Evolutionary conservation across 2,113 vertebrate genomes (phyloP), one percentile per base, ranked within the genome.

Genomic region (Ictidomys tridecemlineatus): DNA sequence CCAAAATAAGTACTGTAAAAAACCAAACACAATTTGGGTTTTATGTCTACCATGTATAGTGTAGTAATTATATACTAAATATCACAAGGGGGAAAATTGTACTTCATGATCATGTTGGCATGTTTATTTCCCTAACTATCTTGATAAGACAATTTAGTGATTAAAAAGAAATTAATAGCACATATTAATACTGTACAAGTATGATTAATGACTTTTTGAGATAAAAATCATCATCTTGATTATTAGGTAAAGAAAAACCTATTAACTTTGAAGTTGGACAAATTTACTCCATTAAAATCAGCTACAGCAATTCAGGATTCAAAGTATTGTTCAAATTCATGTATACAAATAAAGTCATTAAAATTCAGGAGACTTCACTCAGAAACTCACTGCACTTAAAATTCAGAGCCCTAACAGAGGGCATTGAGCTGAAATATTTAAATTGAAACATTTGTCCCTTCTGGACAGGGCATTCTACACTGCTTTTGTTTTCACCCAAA

Each of bases 271-370:
- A 97, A 89, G 37, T 70, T 95, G 96, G 91, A 67, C 45, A 94
- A 86, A 94, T 94, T 92, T 90, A 70, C 89, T 96, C 70, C 79
- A 93, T 89, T 95, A 94, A 97, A 97, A 91, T 91, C 86, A 96
- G 88, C 37, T 73, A 73, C 7, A 1, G 30, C 89, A 30, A 86
- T 94, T 95, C 76, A 93, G 96, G 91, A 97, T 94, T 96, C 82
- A 97, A 96, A 67, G 86, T 94, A 96, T 95, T 98, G 95, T 98
- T 94, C 94, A 83, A 96, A 98, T 95, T 94, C 94, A 96, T 97
- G 96, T 93, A 97, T 96, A 96, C 96, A 97, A 98, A 97, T 95
- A 94, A 95, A 97, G 87, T 97, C 96, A 96, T 98, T 97, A 97
- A 96, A 98, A 98, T 97, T 97, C 92, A 97, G 84, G 63, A 92